Base-by-base conservation (phyloP, 2,797 vertebrate species). In the Molothrus ater region DNA sequence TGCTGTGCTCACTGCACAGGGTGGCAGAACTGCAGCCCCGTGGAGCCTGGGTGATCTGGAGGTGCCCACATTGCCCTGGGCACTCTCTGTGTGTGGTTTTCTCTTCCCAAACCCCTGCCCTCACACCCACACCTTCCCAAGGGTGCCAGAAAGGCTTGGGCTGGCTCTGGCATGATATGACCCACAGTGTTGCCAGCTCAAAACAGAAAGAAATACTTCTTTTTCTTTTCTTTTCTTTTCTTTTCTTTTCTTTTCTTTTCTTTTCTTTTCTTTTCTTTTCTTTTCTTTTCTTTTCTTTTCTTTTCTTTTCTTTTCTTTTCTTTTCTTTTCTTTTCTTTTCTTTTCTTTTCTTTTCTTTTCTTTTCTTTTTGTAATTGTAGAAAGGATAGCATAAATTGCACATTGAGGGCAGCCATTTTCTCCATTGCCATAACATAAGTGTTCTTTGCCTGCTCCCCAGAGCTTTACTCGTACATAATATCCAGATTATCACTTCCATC, bases 401-500 rank as follows among this genome's bases (percentile, higher is more conserved):
- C 45, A 31, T 76, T 68, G 40, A 80, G 53, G n/a, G 17, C 60
- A 85, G 43, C 28, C 31, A 3, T 54, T 26, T 57, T 61, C 59
- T 68, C 19, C 36, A 31, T 53, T 80, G 64, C 57, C 34, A 28
- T 65, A 81, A 25, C 43, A 34, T 68, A 54, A 47, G 79, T 40
- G 10, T 29, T 73, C 51, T 73, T 84, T 85, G 19, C 34, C 45
- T 68, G 54, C 3, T 95, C 90, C 93, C 87, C 31, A 54, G 94
- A 82, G 91, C 64, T 85, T 88, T 74, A 14, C 34, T 31, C 47
- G 71, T 54, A 89, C 74, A 80, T 92, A 70, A 83, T 95, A 94
- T 92, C 86, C 53, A 93, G 71, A 92, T 93, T 89, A 95, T 78
- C 54, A 54, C 70, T 95, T 96, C 92, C 85, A 90, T 96, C 93